Percentiles rank a stretch among this genome's conserved stretches.
Evolutionary conservation across 2,797 vertebrate genomes (phyloP).

Genomic region (Crocodylus rhombifer): DNA sequence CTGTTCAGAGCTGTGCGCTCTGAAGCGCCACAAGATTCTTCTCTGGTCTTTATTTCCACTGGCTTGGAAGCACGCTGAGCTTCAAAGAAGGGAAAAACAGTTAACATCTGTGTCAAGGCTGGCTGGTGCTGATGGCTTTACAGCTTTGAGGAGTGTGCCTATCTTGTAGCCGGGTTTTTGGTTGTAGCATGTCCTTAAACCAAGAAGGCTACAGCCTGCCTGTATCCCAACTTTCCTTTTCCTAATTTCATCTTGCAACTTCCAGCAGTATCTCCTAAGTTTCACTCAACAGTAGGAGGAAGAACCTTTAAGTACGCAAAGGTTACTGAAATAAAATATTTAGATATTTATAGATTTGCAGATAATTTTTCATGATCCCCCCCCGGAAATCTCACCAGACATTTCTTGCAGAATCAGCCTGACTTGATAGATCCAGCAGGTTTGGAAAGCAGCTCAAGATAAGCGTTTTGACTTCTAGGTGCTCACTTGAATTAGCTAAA

Average conservation of each 20-base stretch:
- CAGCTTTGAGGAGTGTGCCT: background rate
- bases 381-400: background rate
- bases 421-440: background rate
- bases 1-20: background rate
- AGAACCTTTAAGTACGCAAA: background rate
- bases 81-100: conserved; percentile 41
- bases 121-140: background rate
- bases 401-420: background rate
- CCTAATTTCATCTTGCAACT: background rate
- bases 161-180: too few relatives aligned
- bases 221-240: background rate
- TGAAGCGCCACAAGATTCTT: conserved; percentile 10
- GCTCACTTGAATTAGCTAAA: background rate
- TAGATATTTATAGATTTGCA: background rate
- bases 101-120: conserved; percentile 1
- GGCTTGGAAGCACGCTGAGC: conserved; percentile 23
- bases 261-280: background rate
- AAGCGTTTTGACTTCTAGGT: background rate
- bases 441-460: background rate
- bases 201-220: background rate
- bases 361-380: background rate
- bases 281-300: background rate
- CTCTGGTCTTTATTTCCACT: conserved; percentile 7
- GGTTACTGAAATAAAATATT: background rate
- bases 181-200: background rate